Percentiles rank a stretch among this genome's conserved stretches.
Conservation (phyloP, 2,888 invertebrate species). For the Pachliopta kotzebuea region DNA sequence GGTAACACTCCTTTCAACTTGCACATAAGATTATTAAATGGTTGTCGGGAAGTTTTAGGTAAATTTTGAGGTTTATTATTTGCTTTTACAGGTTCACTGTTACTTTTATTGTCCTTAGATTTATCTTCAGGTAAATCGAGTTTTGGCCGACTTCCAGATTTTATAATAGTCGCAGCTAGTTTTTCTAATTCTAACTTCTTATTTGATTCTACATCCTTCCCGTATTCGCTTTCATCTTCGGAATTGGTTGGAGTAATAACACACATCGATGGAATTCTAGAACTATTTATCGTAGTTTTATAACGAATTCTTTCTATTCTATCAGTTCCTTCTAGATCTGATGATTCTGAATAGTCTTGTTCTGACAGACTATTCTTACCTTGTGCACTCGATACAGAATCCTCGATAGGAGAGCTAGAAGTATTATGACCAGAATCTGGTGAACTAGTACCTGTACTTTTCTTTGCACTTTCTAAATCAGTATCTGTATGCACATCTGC, state of each 20-base stretch:
- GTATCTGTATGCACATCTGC: constrained; percentile 78
- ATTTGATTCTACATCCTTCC: constrained; percentile 51
- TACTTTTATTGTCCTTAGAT: constrained; percentile 49
- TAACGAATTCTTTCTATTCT: constrained; percentile 91
- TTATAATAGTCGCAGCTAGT: constrained; percentile 44
- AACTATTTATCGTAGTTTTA: constrained; percentile 92
- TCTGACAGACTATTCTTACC: constrained; percentile 86
- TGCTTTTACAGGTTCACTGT: constrained; percentile 44
- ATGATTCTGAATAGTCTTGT: constrained; percentile 92
- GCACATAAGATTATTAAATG: constrained; percentile 87
- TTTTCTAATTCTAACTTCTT: constrained; percentile 45
- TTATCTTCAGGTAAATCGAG: constrained; percentile 66
- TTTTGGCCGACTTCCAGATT: constrained; percentile 59
- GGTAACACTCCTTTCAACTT: constrained; percentile 85
- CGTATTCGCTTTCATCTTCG: constrained; percentile 87
- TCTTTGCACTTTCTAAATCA: constrained; percentile 71
- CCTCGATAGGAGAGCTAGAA: constrained; percentile 88
- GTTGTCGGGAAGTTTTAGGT: constrained; percentile 70
- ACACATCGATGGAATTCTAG: constrained; percentile 95
- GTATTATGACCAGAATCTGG: constrained; percentile 91
- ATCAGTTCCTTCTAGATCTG: constrained; percentile 93
- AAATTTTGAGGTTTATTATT: constrained; percentile 52
- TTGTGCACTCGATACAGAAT: constrained; percentile 86
- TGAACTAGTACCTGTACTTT: constrained; percentile 85
- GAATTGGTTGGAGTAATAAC: constrained; percentile 93